Percentiles rank a stretch among this genome's conserved stretches.
phyloP scores from a whole-genome alignment of 2,797 vertebrate species.

The Falco rusticolus region DNA sequence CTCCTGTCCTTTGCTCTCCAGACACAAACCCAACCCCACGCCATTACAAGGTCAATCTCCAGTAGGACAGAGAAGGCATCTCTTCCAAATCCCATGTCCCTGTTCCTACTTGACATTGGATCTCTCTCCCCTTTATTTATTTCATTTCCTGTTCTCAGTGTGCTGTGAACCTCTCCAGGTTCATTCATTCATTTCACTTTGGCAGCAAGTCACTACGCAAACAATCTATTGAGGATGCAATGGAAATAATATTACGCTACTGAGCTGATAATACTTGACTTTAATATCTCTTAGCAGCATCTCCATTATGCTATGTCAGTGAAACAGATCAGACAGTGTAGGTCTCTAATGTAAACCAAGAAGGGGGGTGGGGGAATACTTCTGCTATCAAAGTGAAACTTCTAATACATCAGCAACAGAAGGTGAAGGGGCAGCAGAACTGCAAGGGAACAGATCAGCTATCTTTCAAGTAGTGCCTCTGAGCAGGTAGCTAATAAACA shows the following conservation, averaged over 20 bases:
- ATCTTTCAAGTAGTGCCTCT: neutral
- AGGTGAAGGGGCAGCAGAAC: neutral
- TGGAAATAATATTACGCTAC: conserved; percentile 42
- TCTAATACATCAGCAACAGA: neutral
- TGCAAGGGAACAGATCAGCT: neutral
- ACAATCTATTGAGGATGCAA: conserved; percentile 50
- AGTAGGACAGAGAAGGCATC: neutral
- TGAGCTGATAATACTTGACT: conserved; percentile 46
- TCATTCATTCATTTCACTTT: conserved; percentile 52
- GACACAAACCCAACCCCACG: neutral
- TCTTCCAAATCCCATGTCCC: neutral
- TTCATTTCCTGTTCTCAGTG: neutral
- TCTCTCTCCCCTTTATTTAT: conserved; percentile 2
- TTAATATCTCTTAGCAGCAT: conserved; percentile 52
- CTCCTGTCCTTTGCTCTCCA: neutral
- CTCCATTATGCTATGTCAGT: conserved; percentile 42
- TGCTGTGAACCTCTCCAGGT: neutral
- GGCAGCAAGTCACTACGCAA: conserved; percentile 22
- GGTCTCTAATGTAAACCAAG: neutral
- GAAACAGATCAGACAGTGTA: conserved; percentile 16
- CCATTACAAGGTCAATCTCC: neutral
- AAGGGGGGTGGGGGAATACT: neutral
- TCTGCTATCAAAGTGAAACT: conserved; percentile 43
- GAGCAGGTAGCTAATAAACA: conserved; percentile 36
- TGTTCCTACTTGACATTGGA: neutral